Evolutionary conservation across 1,140 invertebrate genomes (phyloP), one percentile per base, ranked within the genome.

Genomic region (Drosophila prosaltans): DNA sequence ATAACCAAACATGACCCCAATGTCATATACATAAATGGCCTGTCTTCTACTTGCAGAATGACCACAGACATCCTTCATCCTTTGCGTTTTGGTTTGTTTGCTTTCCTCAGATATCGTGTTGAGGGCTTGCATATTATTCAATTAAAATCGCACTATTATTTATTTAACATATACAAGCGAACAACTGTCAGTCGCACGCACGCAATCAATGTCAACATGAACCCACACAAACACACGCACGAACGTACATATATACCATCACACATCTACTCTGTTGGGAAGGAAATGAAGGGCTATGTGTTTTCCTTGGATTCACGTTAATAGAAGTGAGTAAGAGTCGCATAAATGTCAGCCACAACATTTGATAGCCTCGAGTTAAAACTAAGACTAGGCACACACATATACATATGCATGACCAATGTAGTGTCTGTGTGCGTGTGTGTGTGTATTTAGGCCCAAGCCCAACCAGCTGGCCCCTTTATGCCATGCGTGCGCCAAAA

Each of bases 121-220:
- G 40, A 30, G 61, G 68, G 79, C 70, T 55, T 83, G 80, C 80
- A 89, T 89, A 89, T 89, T 89, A 89, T 89, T 89, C 84, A 89
- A 89, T 89, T 89, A 89, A 89, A 89, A 89, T 90, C 85, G 74
- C 81, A 89, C 80, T 81, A 80, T 80, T 74, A 88, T 88, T 88
- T 84, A 79, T 88, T 88, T 84, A 79, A 76, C 78, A 81, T 72
- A 81, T 81, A 78, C 74, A 68, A 69, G 81, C 74, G 70, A 69
- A 85, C 78, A 89, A 89, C 85, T 89, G 84, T 89, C 84, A 89
- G 60, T 48, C 45, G 45, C 77, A 79, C 77, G 75, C 75, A 79
- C 69, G 74, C 76, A 79, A 79, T 78, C 76, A 79, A 73, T 79
- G 76, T 68, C 75, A 78, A 73, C 75, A 78, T 62, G 75, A 65